A percentile compares a stretch with the other conserved stretches of the same genome.
These are phyloP conservation scores for Athetis lepigone DNA, from an alignment of 2,888 invertebrate genomes.

Conservation along the genomic window DNA sequence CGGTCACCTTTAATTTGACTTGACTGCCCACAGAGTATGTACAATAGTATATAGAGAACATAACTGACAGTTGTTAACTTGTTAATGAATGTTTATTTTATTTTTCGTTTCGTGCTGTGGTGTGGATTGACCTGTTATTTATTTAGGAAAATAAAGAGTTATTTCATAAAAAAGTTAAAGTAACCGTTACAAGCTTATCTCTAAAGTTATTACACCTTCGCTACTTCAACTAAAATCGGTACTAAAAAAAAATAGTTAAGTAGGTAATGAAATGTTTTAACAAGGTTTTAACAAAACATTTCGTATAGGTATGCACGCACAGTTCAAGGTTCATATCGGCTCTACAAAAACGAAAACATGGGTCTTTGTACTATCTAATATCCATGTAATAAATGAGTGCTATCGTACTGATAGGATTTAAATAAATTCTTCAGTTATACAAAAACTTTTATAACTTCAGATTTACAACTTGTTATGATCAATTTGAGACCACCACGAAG, in stretches of 20 bases:
- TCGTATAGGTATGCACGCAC: conserved; percentile 23
- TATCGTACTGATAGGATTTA: conserved; percentile 25
- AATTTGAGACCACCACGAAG: neutral
- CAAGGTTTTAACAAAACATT: neutral
- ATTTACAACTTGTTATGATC: conserved; percentile 11
- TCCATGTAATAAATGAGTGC: conserved; percentile 11
- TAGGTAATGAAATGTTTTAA: neutral
- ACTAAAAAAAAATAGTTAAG: neutral
- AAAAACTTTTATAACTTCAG: conserved; percentile 3
- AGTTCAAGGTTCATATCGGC: conserved; percentile 45
- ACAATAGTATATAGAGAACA: too few relatives aligned
- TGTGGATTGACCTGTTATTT: neutral
- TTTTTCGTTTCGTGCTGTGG: neutral
- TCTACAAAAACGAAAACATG: conserved; percentile 23
- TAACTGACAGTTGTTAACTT: too few relatives aligned
- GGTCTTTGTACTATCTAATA: conserved; percentile 6
- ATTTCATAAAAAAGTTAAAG: neutral
- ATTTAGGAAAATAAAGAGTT: neutral
- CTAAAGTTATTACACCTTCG: neutral
- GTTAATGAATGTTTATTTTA: too few relatives aligned
- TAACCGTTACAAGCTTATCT: neutral
- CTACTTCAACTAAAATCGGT: neutral
- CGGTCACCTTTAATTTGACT: too few relatives aligned
- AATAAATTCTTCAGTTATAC: conserved; percentile 13
- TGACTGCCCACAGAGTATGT: too few relatives aligned